These are phyloP conservation scores for Rhinogobio ventralis DNA, from an alignment of 2,797 vertebrate genomes.

Conservation along the genomic window DNA sequence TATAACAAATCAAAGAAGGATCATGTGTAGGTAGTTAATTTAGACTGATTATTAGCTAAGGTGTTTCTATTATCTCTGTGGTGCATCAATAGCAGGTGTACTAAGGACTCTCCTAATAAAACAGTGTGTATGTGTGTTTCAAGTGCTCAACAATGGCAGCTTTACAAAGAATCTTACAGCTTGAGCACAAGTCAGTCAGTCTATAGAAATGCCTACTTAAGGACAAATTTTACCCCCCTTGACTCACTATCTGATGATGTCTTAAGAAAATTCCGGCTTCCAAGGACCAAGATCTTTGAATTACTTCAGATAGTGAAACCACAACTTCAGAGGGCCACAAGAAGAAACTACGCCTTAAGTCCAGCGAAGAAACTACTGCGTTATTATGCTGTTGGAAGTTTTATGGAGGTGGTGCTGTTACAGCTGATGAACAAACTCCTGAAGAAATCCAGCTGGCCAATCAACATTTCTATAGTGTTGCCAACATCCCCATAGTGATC, in stretches of 20 bases:
- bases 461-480: too few species aligned
- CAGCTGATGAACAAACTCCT: too few species aligned
- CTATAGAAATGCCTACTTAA: not conserved
- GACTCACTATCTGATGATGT: not conserved
- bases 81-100: not conserved
- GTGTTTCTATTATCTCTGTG: not conserved
- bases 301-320: not conserved
- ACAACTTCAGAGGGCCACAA: not conserved
- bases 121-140: not conserved
- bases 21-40: not conserved
- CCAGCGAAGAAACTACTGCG: too few species aligned
- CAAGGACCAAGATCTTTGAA: too few species aligned
- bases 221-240: not conserved
- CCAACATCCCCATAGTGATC: too few species aligned
- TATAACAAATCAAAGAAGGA: not conserved
- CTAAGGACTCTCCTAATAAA: not conserved
- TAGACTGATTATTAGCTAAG: not conserved
- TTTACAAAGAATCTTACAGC: not conserved
- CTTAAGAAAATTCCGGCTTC: not conserved
- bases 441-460: too few species aligned
- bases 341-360: too few species aligned
- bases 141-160: not conserved
- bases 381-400: too few species aligned
- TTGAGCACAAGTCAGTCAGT: not conserved
- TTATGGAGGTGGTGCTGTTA: too few species aligned